phyloP scores from a whole-genome alignment of 2,888 invertebrate species.

The Anoplius nigerrimus region DNA sequence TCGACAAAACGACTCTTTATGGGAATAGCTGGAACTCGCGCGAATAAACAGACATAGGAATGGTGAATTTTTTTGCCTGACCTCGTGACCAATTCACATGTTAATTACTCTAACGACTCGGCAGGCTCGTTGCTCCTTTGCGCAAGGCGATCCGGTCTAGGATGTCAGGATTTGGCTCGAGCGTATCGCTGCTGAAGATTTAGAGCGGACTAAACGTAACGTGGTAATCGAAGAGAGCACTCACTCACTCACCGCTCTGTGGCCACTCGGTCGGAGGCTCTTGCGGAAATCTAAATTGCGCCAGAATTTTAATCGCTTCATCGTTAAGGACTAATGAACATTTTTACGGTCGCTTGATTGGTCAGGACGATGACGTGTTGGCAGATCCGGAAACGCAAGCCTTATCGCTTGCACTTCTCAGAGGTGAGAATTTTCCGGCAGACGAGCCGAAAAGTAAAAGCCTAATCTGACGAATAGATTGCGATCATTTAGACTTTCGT shows the following conservation, averaged over 20 bases:
- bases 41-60: not conserved
- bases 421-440: too few species aligned
- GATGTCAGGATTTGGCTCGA: conserved; percentile 30
- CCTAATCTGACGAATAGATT: not conserved
- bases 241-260: too few species aligned
- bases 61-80: not conserved
- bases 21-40: too few species aligned
- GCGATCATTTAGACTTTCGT: conserved; percentile 10
- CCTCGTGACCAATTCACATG: conserved; percentile 14
- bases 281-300: conserved; percentile 27
- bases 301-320: conserved; percentile 19
- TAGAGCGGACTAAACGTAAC: conserved; percentile 31
- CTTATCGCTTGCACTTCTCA: too few species aligned
- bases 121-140: conserved; percentile 3
- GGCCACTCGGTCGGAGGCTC: conserved; percentile 13
- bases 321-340: conserved; percentile 37
- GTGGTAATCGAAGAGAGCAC: conserved; percentile 18
- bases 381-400: too few species aligned
- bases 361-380: conserved; percentile 24
- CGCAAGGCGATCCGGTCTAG: conserved; percentile 15
- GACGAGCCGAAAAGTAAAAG: not conserved
- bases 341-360: conserved; percentile 25
- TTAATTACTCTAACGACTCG: conserved; percentile 41
- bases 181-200: conserved; percentile 28
- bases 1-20: too few species aligned